Base-by-base conservation (phyloP, 2,113 vertebrate genomes). In the Notarius lentiginosus region DNA sequence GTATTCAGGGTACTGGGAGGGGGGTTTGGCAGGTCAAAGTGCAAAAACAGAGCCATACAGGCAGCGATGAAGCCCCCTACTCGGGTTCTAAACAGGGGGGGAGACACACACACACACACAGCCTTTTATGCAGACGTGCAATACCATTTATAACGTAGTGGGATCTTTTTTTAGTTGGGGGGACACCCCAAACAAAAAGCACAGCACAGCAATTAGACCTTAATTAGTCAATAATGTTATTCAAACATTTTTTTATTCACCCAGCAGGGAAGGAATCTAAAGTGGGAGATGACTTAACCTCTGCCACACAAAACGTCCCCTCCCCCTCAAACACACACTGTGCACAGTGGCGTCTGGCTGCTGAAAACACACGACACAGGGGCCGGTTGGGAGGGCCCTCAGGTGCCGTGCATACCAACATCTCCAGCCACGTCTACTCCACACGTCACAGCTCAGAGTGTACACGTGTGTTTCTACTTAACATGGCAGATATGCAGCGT, bases 151-250 rank as follows among this genome's bases (percentile, higher is more conserved):
- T 63, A 83, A 75, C 18, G 55, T 18, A 30, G 49, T 4, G 24
- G 24, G 49, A 84, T 76, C 81, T 84, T 87, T 77, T 75, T 84
- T 87, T 83, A 79, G 63, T 47, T 55, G 0, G 68, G 24, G 30
- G 84, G 58, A 66, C 17, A 49, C 72, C 81, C 18, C 22, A 55
- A 77, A 87, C 86, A 9, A 51, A 83, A 87, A 72, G 49, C 70
- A 58, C 86, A 79, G 81, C 61, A 12, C 12, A 41, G 51, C 79
- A 81, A 53, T 87, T 75, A 75, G 66, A 87, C 34, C 75, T 87
- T 87, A 87, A 87, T 87, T 87, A 87, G 86, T 24, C 79, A 53
- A 61, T 82, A 82, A 87, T 53, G 79, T 75, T 70, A 68, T 82
- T 82, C 49, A 63, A 81, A 75, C 66, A 76, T 87, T 86, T 86